Evolutionary conservation across 2,888 invertebrate species (phyloP).

Genomic region (Plebejus argus): DNA sequence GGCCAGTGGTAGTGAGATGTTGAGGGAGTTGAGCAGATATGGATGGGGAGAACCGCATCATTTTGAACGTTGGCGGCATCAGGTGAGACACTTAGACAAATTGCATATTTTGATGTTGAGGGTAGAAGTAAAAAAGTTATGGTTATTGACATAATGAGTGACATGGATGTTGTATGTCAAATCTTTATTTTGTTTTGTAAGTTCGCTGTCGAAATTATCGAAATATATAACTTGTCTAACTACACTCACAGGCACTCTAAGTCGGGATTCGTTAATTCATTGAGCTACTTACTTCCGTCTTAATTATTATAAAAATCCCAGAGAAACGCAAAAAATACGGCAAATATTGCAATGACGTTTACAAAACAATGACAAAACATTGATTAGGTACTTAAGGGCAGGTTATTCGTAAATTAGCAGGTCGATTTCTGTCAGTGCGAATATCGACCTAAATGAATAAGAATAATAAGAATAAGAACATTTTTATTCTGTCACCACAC

Average conservation of each 20-base stretch:
- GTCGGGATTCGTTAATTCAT: background rate
- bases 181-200: background rate
- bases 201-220: too few relatives aligned
- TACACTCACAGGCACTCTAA: too few relatives aligned
- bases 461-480: too few relatives aligned
- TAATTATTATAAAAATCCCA: background rate
- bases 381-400: too few relatives aligned
- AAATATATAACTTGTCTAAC: too few relatives aligned
- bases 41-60: slow-evolving; percentile 96
- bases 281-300: background rate
- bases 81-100: slow-evolving; percentile 67
- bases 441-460: too few relatives aligned
- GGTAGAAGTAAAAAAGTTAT: background rate
- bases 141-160: background rate
- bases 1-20: slow-evolving; percentile 7
- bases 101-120: background rate
- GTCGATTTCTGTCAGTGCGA: too few relatives aligned
- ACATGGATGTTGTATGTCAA: background rate
- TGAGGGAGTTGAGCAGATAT: slow-evolving; percentile 58
- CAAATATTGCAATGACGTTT: background rate
- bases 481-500: too few relatives aligned
- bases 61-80: slow-evolving; percentile 96
- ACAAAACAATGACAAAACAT: background rate
- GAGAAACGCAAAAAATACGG: background rate
- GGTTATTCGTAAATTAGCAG: too few relatives aligned